Evolutionary conservation across 2,888 invertebrate species (phyloP).

Genomic region (Bruchidius siliquastri): DNA sequence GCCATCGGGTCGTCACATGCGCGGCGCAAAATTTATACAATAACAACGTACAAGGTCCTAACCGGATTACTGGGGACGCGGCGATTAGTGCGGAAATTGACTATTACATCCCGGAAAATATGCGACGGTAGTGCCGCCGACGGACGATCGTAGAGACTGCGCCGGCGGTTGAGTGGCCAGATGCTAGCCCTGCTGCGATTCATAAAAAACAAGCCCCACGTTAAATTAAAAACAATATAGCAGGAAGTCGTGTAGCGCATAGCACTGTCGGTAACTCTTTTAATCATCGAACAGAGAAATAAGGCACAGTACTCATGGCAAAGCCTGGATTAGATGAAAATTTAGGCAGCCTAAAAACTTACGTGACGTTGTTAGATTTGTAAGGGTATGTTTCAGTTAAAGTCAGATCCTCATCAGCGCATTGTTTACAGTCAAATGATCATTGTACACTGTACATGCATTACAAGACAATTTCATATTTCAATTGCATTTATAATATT

Average conservation of each 20-base stretch:
- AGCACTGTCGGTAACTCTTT: too few species aligned
- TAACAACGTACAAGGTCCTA: slow-evolving; percentile 33
- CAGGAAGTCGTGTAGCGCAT: not conserved
- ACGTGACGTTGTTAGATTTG: too few species aligned
- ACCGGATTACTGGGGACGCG: slow-evolving; percentile 37
- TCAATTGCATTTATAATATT: too few species aligned
- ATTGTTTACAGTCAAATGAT: too few species aligned
- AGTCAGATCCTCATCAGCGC: too few species aligned
- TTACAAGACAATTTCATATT: too few species aligned
- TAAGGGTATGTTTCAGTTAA: too few species aligned
- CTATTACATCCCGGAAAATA: slow-evolving; percentile 39
- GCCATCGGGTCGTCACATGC: slow-evolving; percentile 16
- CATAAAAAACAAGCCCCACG: slow-evolving; percentile 1
- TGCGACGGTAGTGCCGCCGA: slow-evolving; percentile 6
- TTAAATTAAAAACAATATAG: slow-evolving; percentile 2
- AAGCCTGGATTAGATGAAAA: too few species aligned
- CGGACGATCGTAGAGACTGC: not conserved
- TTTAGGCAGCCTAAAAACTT: too few species aligned
- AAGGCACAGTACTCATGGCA: too few species aligned
- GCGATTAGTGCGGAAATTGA: slow-evolving; percentile 42
- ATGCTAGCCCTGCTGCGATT: not conserved
- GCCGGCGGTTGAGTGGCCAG: not conserved
- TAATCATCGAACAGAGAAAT: too few species aligned
- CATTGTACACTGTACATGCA: too few species aligned
- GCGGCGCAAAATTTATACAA: slow-evolving; percentile 37